Percentiles rank a stretch among this genome's conserved stretches.
These are phyloP conservation scores for Drosophila pseudoobscura DNA, from an alignment of 1,140 invertebrate species.

Conservation along the genomic window DNA sequence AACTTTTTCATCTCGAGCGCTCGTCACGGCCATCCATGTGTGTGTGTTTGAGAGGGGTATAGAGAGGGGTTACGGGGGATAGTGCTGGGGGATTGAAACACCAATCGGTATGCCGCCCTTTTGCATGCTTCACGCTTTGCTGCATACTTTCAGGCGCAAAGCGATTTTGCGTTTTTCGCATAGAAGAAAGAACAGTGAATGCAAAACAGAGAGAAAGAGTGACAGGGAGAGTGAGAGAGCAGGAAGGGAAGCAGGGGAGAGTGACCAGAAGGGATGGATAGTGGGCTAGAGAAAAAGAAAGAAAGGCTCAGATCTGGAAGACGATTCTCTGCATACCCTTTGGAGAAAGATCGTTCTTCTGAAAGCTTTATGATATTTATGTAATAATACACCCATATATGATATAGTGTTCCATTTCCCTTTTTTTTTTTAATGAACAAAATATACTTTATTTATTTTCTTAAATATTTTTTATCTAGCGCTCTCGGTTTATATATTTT, in stretches of 20 bases:
- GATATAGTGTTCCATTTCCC: too few species aligned
- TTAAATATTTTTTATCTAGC: too few species aligned
- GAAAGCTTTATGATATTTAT: too few species aligned
- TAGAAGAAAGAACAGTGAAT: conserved; percentile 45
- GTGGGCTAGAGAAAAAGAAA: conserved; percentile 11
- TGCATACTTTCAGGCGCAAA: conserved; percentile 81
- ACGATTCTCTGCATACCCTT: too few species aligned
- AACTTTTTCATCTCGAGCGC: conserved; percentile 78
- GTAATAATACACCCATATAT: too few species aligned
- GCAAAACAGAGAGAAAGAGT: background rate
- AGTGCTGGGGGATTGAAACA: conserved; percentile 30
- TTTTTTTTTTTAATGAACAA: too few species aligned
- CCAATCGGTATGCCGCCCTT: conserved; percentile 63
- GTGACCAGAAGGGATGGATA: conserved; percentile 4
- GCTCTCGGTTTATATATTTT: too few species aligned
- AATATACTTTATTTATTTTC: too few species aligned
- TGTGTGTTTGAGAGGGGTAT: background rate
- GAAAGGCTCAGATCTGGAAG: conserved; percentile 2
- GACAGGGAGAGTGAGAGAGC: background rate
- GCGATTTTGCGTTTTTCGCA: conserved; percentile 76
- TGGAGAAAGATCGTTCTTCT: too few species aligned
- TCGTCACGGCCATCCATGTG: conserved; percentile 33
- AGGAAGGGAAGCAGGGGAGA: conserved; percentile 9
- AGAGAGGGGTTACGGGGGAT: conserved; percentile 1
- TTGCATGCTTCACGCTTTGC: conserved; percentile 72